Evolutionary conservation across 2,888 invertebrate genomes (phyloP), one percentile per base, ranked within the genome.

Genomic region (Alviniconcha strummeri): DNA sequence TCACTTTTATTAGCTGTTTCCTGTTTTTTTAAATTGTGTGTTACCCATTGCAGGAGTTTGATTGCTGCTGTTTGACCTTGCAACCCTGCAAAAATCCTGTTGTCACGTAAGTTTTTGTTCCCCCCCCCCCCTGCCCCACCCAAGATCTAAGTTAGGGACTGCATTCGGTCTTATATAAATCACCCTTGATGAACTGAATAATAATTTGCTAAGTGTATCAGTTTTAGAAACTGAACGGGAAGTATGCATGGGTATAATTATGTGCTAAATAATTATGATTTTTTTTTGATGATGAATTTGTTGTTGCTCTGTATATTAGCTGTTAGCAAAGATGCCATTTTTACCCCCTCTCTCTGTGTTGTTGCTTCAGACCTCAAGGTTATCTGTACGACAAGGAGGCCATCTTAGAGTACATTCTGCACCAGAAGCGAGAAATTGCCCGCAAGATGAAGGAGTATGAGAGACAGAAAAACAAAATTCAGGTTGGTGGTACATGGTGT

Each of bases 371-470:
- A 8, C 96, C 96, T 93, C 97, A 99, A 92, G 99, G 99, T 0
- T 97, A 96, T 93, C 95, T 99, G 15, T 99, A 97, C 93, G 99
- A 99, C 92, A 98, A 99, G 92, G 98, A 99, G 95, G 97, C 98
- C 3, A 97, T 99, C 90, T 94, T 99, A 4, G 97, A 98, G 92
- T 99, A 99, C 90, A 96, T 99, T 83, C 95, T 99, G 55, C 96
- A 97, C 2, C 98, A 98, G 94, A 99, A 99, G 93, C 97, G 96
- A 91, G 98, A 98, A 93, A 97, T 97, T 92, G 96, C 96, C 13
- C 96, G 97, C 77, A 97, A 97, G 93, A 89, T 98, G 89, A 99
- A 99, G 92, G 97, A 97, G 92, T 99, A 96, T 94, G 98, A 98
- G 92, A 97, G 96, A 88, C 96, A 98, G 90, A 96, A 97, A 89